These are phyloP conservation scores for Dexiosoma caninum DNA, from an alignment of 2,888 invertebrate species.

Conservation along the genomic window DNA sequence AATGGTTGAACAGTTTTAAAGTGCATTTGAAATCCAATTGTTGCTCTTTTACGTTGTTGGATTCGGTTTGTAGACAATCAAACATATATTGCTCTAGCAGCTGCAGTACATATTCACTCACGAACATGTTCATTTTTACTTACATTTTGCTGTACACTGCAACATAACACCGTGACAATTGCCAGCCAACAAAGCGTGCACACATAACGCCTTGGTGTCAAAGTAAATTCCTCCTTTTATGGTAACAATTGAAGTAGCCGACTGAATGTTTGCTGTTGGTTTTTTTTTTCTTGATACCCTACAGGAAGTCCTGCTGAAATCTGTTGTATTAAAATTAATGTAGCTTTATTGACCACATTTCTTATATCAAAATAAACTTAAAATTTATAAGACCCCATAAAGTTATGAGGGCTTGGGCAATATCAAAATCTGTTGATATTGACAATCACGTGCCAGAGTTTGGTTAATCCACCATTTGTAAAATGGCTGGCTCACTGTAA, in stretches of 20 bases:
- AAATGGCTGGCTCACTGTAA: too few relatives aligned
- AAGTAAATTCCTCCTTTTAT: conserved; percentile 66
- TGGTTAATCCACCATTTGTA: too few relatives aligned
- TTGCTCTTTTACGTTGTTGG: neutral
- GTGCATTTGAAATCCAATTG: conserved; percentile 45
- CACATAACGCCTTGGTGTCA: conserved; percentile 66
- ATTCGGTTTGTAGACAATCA: conserved; percentile 45
- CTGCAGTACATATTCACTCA: conserved; percentile 32
- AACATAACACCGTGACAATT: conserved; percentile 61
- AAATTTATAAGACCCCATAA: too few relatives aligned
- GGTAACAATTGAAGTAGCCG: conserved; percentile 66
- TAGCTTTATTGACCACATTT: too few relatives aligned
- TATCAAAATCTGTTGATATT: too few relatives aligned
- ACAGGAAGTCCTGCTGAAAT: neutral
- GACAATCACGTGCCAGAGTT: too few relatives aligned
- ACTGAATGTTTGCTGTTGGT: conserved; percentile 53
- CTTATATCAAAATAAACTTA: too few relatives aligned
- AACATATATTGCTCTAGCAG: conserved; percentile 40
- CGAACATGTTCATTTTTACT: neutral
- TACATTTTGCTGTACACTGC: conserved; percentile 5
- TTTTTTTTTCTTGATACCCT: conserved; percentile 37
- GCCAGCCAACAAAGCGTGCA: conserved; percentile 57
- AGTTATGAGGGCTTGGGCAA: too few relatives aligned
- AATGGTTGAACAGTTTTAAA: conserved; percentile 27
- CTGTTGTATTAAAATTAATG: too few relatives aligned